Evolutionary conservation across 2,797 vertebrate species (phyloP).

Genomic region (Perodicticus potto): DNA sequence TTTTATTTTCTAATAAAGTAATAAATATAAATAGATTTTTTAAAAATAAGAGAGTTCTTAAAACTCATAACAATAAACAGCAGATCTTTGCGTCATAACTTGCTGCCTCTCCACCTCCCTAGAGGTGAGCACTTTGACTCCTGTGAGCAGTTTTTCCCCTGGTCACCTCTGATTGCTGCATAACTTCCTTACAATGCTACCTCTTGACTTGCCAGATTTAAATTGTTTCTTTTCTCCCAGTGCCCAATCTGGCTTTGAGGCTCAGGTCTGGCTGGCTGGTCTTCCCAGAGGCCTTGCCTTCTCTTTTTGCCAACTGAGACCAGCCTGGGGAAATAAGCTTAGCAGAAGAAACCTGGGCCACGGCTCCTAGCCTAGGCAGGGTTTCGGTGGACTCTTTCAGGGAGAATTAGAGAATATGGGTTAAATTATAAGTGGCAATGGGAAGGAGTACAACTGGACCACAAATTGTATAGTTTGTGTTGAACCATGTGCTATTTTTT

Average conservation of each 20-base stretch:
- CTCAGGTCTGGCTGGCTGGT: not conserved
- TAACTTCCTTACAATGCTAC: not conserved
- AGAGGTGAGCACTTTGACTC: not conserved
- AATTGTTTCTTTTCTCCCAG: not conserved
- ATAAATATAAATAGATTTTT: not conserved
- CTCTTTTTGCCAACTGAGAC: not conserved
- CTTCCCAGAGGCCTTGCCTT: not conserved
- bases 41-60: not conserved
- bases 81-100: not conserved
- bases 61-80: not conserved
- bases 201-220: not conserved
- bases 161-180: not conserved
- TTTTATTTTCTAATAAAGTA: not conserved
- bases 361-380: not conserved
- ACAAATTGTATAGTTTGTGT: not conserved
- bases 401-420: not conserved
- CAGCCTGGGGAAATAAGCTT: not conserved
- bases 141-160: not conserved
- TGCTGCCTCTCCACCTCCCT: not conserved
- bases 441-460: not conserved
- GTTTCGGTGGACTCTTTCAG: not conserved
- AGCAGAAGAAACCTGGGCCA: not conserved
- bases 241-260: not conserved
- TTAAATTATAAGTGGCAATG: not conserved
- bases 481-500: not conserved